Conservation (phyloP, 37 sponge, comb jelly and placozoan species). For the Ianthella basta region DNA sequence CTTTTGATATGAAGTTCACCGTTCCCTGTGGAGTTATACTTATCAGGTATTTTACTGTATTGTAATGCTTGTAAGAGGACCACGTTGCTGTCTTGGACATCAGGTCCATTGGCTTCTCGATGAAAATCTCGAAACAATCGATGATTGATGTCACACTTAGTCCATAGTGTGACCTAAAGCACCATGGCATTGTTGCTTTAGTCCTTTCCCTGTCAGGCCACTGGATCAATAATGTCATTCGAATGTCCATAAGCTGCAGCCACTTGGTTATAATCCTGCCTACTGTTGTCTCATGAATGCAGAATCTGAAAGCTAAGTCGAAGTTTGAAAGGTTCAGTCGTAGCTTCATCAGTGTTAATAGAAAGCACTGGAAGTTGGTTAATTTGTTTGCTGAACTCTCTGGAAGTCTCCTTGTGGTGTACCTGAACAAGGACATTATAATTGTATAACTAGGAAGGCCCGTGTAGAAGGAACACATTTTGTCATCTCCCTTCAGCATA, state of each 20-base stretch:
- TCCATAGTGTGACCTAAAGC: conserved; percentile 10
- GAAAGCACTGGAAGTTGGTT: no score
- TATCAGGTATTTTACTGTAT: neutral
- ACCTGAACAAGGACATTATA: no score
- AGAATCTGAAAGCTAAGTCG: neutral
- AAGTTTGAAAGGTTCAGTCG: neutral
- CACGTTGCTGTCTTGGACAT: conserved; percentile 4
- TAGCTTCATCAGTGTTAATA: no score
- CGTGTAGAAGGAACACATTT: no score
- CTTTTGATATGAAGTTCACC: conserved; percentile 7
- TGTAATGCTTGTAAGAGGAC: conserved; percentile 1
- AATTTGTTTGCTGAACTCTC: no score
- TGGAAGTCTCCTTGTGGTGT: no score
- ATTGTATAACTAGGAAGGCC: no score
- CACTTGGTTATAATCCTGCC: neutral
- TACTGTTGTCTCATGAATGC: neutral
- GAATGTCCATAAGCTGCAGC: conserved; percentile 6
- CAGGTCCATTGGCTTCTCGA: conserved; percentile 7
- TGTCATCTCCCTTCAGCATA: no score
- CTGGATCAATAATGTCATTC: neutral
- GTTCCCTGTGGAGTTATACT: conserved; percentile 18
- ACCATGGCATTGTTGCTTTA: neutral
- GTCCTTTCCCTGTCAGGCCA: neutral
- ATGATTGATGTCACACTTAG: conserved; percentile 2
- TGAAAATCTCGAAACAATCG: conserved; percentile 16